phyloP scores from a whole-genome alignment of 2,113 vertebrate genomes.

The Lipotes vexillifer region DNA sequence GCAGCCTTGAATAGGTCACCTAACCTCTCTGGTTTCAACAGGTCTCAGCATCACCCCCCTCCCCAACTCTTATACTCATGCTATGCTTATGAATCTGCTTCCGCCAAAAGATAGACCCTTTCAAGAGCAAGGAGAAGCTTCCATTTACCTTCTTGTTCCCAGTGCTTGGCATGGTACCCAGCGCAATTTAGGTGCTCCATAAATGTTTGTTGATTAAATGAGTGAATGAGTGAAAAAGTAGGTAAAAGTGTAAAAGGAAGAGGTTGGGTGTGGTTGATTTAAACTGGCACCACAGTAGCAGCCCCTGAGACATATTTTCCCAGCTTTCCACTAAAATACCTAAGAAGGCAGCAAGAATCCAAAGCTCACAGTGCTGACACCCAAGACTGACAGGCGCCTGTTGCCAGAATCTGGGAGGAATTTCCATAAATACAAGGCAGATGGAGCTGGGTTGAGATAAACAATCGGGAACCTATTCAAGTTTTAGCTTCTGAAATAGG shows the following conservation, averaged over 20 bases:
- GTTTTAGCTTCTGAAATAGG: not conserved
- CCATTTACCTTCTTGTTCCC: not conserved
- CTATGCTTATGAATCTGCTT: not conserved
- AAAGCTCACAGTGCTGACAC: conserved; percentile 24
- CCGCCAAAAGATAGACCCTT: not conserved
- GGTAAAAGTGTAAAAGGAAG: conserved; percentile 4
- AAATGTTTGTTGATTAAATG: conserved; percentile 4
- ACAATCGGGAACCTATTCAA: conserved; percentile 47
- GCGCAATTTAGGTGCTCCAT: not conserved
- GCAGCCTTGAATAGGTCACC: not conserved
- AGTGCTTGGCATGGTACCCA: not conserved
- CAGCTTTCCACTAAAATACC: conserved; percentile 32
- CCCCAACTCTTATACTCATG: not conserved
- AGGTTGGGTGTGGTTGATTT: not conserved
- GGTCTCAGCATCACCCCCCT: not conserved
- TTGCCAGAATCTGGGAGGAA: conserved; percentile 48
- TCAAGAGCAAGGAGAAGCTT: not conserved
- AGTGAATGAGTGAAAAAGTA: not conserved
- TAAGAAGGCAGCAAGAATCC: conserved; percentile 22
- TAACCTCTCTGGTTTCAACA: not conserved
- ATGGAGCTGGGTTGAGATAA: conserved; percentile 42
- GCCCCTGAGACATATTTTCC: conserved; percentile 26
- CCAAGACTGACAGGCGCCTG: conserved; percentile 39
- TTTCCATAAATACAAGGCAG: conserved; percentile 60
- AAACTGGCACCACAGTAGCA: not conserved